A percentile compares a stretch with the other conserved stretches of the same genome.
phyloP scores from a whole-genome alignment of 1,140 invertebrate species.

The Lasaia peninsularis region DNA sequence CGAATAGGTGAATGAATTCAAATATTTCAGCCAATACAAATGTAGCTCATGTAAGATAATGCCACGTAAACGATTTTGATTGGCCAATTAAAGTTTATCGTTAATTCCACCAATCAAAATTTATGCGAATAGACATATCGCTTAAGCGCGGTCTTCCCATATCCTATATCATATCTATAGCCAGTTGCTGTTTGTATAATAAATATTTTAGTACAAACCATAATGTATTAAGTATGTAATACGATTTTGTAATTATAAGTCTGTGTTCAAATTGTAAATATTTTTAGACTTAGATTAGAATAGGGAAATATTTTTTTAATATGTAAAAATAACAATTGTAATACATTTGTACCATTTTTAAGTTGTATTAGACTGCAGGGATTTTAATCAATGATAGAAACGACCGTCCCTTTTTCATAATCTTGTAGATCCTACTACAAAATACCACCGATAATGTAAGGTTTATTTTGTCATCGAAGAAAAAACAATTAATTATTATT shows the following conservation, averaged over 20 bases:
- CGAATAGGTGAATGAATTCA: too few species aligned
- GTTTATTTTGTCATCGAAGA: not conserved
- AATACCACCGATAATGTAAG: slow-evolving; percentile 1
- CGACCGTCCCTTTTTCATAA: too few species aligned
- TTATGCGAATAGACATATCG: not conserved
- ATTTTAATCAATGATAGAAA: not conserved
- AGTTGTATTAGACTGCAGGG: not conserved
- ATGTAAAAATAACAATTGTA: slow-evolving; percentile 3
- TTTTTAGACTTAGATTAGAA: slow-evolving; percentile 16
- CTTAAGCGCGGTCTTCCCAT: slow-evolving; percentile 3
- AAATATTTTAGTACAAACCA: slow-evolving; percentile 57
- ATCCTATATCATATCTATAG: slow-evolving; percentile 56
- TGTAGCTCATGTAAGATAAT: not conserved
- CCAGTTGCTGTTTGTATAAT: slow-evolving; percentile 41
- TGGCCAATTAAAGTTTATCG: not conserved
- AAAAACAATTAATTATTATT: not conserved
- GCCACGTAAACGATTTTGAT: not conserved
- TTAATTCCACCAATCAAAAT: not conserved
- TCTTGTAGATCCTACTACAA: not conserved
- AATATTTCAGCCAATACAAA: not conserved
- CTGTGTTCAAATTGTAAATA: slow-evolving; percentile 49
- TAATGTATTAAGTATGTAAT: slow-evolving; percentile 55
- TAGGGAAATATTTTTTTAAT: slow-evolving; percentile 1
- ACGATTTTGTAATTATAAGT: slow-evolving; percentile 44
- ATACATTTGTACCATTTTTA: not conserved